A percentile compares a stretch with the other conserved stretches of the same genome.
These are phyloP conservation scores for Alviniconcha marisindica DNA, from an alignment of 1,140 invertebrate genomes.

Conservation along the genomic window DNA sequence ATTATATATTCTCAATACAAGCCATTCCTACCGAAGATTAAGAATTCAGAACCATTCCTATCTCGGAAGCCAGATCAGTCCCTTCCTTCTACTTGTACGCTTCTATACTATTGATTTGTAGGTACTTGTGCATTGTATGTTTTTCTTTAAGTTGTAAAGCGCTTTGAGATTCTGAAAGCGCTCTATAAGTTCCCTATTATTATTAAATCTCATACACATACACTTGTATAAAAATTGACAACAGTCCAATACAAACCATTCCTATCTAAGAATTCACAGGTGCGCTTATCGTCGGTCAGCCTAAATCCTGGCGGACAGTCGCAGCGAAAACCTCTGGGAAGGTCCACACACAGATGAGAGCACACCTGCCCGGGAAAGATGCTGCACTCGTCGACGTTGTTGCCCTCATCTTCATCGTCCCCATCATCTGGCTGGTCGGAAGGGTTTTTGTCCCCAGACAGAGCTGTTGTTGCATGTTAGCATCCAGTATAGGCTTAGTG, in stretches of 20 bases:
- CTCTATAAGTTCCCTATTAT: no score
- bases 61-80: no score
- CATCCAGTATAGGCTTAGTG: background rate
- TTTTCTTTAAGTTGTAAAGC: no score
- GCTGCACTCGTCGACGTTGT: constrained; percentile 94
- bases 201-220: no score
- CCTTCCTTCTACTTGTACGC: no score
- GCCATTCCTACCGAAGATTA: no score
- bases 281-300: constrained; percentile 63
- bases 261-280: constrained; percentile 52
- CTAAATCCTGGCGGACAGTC: constrained; percentile 79
- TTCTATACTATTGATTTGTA: no score
- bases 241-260: background rate
- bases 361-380: constrained; percentile 86
- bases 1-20: no score
- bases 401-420: background rate
- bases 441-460: background rate
- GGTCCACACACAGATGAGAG: constrained; percentile 86
- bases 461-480: background rate
- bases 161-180: no score
- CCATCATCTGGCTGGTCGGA: background rate
- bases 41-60: no score
- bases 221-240: no score
- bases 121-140: no score
- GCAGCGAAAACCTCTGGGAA: constrained; percentile 86